phyloP scores from a whole-genome alignment of 2,113 vertebrate genomes.

The Catharus minimus region DNA sequence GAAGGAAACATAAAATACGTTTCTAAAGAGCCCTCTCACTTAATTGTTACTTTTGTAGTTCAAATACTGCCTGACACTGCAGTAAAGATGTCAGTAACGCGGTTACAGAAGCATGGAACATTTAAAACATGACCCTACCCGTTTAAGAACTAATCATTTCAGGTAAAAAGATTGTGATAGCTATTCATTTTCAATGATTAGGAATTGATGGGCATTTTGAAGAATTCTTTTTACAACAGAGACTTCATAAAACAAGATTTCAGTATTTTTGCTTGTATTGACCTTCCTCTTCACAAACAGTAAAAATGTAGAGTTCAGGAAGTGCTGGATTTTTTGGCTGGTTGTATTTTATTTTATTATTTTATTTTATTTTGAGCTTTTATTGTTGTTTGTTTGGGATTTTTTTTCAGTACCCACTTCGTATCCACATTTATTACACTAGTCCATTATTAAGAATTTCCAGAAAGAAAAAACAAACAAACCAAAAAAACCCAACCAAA shows the following conservation, averaged over 20 bases:
- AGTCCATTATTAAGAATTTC: not conserved
- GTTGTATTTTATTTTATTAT: not conserved
- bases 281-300: not conserved
- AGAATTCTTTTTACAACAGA: not conserved
- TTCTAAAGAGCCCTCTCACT: not conserved
- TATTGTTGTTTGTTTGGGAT: not conserved
- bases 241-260: not conserved
- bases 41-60: not conserved
- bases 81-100: not conserved
- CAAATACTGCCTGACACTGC: not conserved
- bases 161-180: not conserved
- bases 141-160: not conserved
- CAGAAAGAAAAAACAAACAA: not conserved
- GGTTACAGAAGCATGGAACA: accelerated
- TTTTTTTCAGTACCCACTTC: not conserved
- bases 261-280: not conserved
- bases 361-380: not conserved
- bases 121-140: not conserved
- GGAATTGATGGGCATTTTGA: not conserved
- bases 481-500: not conserved
- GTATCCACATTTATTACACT: not conserved
- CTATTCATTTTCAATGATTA: not conserved
- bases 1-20: not conserved
- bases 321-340: not conserved
- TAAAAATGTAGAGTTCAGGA: not conserved